Evolutionary conservation across 2,888 invertebrate genomes (phyloP), one percentile per base, ranked within the genome.

Genomic region (Dusona sp.): DNA sequence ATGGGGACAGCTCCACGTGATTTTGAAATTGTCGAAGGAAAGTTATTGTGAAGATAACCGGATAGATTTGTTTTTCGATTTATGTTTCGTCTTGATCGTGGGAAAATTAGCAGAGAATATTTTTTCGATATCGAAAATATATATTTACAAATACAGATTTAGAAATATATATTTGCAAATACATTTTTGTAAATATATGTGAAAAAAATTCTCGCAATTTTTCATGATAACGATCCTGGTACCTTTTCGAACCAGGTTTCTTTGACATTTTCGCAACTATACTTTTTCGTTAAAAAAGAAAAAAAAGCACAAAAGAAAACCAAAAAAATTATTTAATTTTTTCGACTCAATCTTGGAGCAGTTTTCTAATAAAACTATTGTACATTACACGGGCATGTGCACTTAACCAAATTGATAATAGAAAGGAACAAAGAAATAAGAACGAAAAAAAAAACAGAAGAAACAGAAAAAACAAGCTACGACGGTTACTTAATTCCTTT

Each of bases 331-430:
- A 67, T 25, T 54, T 36, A n/a, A 19, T 8, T 19, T 75, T 64
- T 75, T 19, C 64, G 16, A 29, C 45, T 61, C 42, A 68, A 85
- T 48, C 38, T 29, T 83, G 70, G 61, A 67, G 57, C 73, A 36
- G 73, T 54, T 38, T 68, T 45, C 19, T 73, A 81, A 81, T 13
- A 25, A 70, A 74, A 87, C 38, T 68, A 57, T 45, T 86, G 79
- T 79, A 87, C 74, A 79, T 84, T 80, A 81, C 19, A 80, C 75
- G 82, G 79, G 79, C 85, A 75, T 85, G 81, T 84, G 84, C 85
- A 84, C 87, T 87, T 80, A 87, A 81, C 51, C 16, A 57, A 72
- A 42, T 36, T 61, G 61, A 61, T 61, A 61, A 70, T 73, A n/a
- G 73, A 16, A 78, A 11, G 42, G 22, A 19, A 33, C 33, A 48